phyloP scores from a whole-genome alignment of 2,797 vertebrate genomes.

The Tangara arthus region DNA sequence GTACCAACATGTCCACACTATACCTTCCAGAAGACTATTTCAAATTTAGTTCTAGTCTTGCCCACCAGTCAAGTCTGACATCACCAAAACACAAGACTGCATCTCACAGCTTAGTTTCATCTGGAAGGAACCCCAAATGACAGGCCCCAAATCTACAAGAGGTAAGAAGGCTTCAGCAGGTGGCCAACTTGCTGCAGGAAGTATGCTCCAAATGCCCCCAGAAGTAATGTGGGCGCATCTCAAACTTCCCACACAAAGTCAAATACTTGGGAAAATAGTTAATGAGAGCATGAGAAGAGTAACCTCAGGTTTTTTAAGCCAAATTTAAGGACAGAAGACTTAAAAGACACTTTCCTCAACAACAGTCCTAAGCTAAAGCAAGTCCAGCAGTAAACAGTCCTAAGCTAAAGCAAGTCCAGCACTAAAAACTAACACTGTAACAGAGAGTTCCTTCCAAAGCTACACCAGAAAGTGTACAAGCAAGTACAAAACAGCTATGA shows the following conservation, averaged over 20 bases:
- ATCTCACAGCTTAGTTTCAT: neutral
- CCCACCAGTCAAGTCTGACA: neutral
- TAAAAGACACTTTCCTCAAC: neutral
- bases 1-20: neutral
- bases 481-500: neutral
- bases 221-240: neutral
- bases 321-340: neutral
- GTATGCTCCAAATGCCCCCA: neutral
- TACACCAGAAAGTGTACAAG: neutral
- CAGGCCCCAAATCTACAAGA: neutral
- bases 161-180: neutral
- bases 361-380: neutral
- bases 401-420: neutral
- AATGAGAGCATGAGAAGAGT: neutral
- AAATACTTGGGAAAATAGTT: neutral
- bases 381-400: neutral
- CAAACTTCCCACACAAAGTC: neutral
- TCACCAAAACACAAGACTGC: neutral
- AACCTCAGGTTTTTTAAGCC: neutral
- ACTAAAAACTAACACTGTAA: neutral
- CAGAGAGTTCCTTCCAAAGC: neutral
- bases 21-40: neutral
- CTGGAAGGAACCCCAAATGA: neutral
- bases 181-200: fast-evolving
- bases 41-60: neutral